These are phyloP conservation scores for Acanthopleura granulata DNA, from an alignment of 2,888 invertebrate species.

Conservation along the genomic window DNA sequence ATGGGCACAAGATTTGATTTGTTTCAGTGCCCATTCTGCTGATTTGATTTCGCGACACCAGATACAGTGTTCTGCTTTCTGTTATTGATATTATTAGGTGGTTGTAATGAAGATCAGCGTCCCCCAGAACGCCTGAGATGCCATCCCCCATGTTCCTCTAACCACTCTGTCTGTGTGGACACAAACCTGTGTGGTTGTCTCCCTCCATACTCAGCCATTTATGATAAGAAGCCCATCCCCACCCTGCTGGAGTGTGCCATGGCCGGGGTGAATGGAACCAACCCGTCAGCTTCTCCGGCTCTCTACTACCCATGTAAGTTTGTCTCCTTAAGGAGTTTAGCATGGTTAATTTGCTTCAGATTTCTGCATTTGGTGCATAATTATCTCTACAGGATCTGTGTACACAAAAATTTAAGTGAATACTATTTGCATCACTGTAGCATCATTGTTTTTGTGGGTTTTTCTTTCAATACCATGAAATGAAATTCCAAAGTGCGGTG, in stretches of 20 bases:
- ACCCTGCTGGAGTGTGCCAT: conserved; percentile 42
- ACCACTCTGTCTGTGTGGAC: conserved; percentile 50
- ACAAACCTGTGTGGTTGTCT: conserved; percentile 50
- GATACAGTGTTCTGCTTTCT: background rate
- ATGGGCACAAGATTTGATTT: too few species aligned
- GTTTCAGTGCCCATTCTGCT: too few species aligned
- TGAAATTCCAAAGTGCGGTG: too few species aligned
- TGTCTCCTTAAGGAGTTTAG: background rate
- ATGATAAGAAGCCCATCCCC: conserved; percentile 33
- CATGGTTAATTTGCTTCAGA: too few species aligned
- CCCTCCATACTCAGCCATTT: conserved; percentile 41
- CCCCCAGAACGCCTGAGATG: conserved; percentile 56
- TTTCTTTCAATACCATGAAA: too few species aligned
- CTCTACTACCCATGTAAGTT: conserved; percentile 39
- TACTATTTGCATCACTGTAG: too few species aligned
- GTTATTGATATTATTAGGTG: conserved; percentile 59
- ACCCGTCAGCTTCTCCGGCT: conserved; percentile 25
- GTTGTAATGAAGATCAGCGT: conserved; percentile 65
- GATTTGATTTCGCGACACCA: background rate
- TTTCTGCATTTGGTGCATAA: too few species aligned
- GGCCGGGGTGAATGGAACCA: conserved; percentile 40
- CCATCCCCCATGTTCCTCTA: conserved; percentile 50
- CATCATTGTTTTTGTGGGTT: too few species aligned
- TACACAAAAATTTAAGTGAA: too few species aligned
- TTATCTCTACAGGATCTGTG: too few species aligned